Evolutionary conservation across 2,888 invertebrate species (phyloP), one percentile per base, ranked within the genome.

Genomic region (Carabus problematicus): DNA sequence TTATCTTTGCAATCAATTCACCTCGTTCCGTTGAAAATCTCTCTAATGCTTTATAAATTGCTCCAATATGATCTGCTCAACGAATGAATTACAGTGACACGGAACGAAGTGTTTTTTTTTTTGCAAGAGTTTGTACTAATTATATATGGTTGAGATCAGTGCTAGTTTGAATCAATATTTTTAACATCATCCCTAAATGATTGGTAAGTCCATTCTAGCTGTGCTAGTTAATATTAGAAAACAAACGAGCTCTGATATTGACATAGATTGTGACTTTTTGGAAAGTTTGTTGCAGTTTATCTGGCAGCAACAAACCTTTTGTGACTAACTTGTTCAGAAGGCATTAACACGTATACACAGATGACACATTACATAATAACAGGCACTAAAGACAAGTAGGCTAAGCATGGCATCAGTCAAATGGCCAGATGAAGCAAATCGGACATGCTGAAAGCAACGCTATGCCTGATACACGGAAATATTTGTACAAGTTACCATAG

Each of bases 271-370:
- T 62, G 49, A 62, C 40, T 29, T 49, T 49, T 16, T 39, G n/a
- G 49, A 62, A 62, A 62, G 62, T 62, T 49, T 62, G 62, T 62
- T 62, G 62, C 12, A 11, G 45, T 45, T 45, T 29, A 45, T 45
- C n/a, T 45, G 45, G 54, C 12, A 18, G 16, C 54, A 54, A 54
- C 63, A 63, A 63, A 63, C 63, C 29, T 29, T 29, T 29, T 29
- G 29, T 29, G 29, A 29, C 29, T 29, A 29, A 29, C 29, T 29
- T 29, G 29, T 29, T 29, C 29, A 54, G 52, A 54, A 18, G 54
- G 54, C 49, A 62, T n/a, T n/a, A n/a, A n/a, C n/a, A n/a, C n/a
- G n/a, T n/a, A n/a, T 49, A 62, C 42, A 59, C 12, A 45, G 12
- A 63, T 61, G 47, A 40, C 18, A 63, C 29, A 29, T 3, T 62